Conservation (phyloP, 2,797 vertebrate genomes). For the Myotis findleyi region DNA sequence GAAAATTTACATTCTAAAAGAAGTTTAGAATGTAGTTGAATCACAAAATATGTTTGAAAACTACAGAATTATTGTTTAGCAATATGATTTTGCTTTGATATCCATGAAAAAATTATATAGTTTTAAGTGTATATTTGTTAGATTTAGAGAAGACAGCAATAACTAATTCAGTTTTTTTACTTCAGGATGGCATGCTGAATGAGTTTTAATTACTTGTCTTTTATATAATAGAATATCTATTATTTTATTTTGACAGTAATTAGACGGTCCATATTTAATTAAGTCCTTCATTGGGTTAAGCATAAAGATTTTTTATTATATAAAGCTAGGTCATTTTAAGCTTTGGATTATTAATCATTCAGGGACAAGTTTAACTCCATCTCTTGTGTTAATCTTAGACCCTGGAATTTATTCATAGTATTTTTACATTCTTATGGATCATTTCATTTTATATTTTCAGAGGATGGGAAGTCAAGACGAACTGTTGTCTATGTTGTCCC, state of each 20-base stretch:
- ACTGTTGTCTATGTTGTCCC: not conserved
- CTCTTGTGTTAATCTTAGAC: not conserved
- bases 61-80: not conserved
- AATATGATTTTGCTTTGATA: not conserved
- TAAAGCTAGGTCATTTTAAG: not conserved
- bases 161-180: not conserved
- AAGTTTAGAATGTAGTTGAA: not conserved
- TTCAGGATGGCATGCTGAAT: not conserved
- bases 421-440: not conserved
- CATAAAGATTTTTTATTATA: not conserved
- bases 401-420: not conserved
- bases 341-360: not conserved
- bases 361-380: not conserved
- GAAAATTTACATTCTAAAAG: not conserved
- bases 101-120: not conserved
- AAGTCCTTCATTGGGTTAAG: not conserved
- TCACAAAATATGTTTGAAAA: not conserved
- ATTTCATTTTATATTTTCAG: not conserved
- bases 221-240: not conserved
- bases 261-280: not conserved
- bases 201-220: not conserved
- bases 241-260: conserved; percentile 27
- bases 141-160: not conserved
- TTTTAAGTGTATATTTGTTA: not conserved
- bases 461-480: not conserved